Base-by-base conservation (phyloP, 2,113 vertebrate genomes). In the Holacanthus passer region DNA sequence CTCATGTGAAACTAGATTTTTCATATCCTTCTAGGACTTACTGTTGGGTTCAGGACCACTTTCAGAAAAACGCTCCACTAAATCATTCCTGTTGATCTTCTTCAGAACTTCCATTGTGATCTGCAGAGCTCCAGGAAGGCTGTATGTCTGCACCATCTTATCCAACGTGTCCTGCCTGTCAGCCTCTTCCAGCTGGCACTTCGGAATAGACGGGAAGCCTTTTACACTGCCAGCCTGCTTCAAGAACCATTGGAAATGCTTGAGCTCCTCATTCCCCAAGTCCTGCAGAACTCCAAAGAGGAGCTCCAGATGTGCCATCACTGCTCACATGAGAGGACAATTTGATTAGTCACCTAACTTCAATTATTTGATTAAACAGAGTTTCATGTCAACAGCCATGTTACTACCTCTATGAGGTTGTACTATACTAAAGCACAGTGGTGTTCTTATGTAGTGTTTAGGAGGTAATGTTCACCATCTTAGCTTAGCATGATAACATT, bases 51-150 rank as follows among this genome's bases (percentile, higher is more conserved):
- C 31, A 29, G 32, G 47, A 22, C 19, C 4, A 37, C 24, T 55
- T n/a, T 64, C 1, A 17, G 45, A 35, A 47, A 77, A 27, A 58
- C 0, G 5, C 39, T 47, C 37, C 52, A 77, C 39, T 58, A 77
- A 67, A 67, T 77, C 74, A 48, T 67, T 67, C 63, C 74, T 77
- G 39, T 10, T 5, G 74, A 77, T 67, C 52, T 67, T 77, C 29
- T 55, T 67, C 39, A 77, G 52, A 35, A 77, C 10, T 35, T 77
- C 52, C 39, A 20, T 29, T 19, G 74, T 77, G 63, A 67, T 20
- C 7, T 35, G 37, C 53, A 68, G 64, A 48, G 75, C 75, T 37
- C 27, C 64, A 48, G 31, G 31, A 22, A 68, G 64, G 31, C 75
- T 4, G 43, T 68, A 68, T 3, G 41, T 60, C 53, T 60, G 53